Evolutionary conservation across 2,113 vertebrate species (phyloP).

Genomic region (Bombycilla garrulus): DNA sequence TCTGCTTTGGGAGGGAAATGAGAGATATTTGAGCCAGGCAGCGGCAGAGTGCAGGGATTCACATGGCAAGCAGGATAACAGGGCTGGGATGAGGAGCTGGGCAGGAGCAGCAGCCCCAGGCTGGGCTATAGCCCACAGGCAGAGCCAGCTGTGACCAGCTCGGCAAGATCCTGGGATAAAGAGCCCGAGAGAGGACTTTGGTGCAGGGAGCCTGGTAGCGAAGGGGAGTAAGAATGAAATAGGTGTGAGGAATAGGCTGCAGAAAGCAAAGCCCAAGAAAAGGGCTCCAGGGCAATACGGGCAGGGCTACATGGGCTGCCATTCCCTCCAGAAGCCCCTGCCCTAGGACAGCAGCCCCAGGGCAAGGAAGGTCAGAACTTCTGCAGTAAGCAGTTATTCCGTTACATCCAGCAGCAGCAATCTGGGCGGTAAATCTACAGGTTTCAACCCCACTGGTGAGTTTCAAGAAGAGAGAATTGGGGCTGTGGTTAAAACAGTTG

Average conservation of each 20-base stretch:
- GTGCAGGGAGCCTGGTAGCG: neutral
- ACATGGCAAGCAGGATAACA: accelerated
- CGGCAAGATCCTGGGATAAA: accelerated
- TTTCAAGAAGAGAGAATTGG: neutral
- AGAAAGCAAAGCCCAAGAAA: neutral
- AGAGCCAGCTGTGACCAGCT: accelerated
- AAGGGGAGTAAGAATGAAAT: neutral
- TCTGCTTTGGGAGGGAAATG: neutral
- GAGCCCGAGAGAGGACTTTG: neutral
- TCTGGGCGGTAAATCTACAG: neutral
- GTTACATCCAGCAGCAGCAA: neutral
- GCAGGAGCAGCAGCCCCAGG: neutral
- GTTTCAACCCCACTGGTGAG: accelerated
- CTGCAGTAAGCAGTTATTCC: neutral
- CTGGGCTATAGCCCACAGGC: neutral
- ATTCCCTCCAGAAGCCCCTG: neutral
- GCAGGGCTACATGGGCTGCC: neutral
- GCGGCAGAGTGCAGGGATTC: neutral
- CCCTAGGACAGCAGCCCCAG: neutral
- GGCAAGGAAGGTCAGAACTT: neutral
- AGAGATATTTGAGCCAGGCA: neutral
- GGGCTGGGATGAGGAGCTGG: neutral
- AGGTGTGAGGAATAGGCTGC: neutral
- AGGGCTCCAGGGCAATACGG: neutral
- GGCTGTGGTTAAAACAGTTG: conserved; percentile 46